A percentile compares a stretch with the other conserved stretches of the same genome.
These are phyloP conservation scores for Podiceps cristatus DNA, from an alignment of 2,113 vertebrate genomes.

Conservation along the genomic window DNA sequence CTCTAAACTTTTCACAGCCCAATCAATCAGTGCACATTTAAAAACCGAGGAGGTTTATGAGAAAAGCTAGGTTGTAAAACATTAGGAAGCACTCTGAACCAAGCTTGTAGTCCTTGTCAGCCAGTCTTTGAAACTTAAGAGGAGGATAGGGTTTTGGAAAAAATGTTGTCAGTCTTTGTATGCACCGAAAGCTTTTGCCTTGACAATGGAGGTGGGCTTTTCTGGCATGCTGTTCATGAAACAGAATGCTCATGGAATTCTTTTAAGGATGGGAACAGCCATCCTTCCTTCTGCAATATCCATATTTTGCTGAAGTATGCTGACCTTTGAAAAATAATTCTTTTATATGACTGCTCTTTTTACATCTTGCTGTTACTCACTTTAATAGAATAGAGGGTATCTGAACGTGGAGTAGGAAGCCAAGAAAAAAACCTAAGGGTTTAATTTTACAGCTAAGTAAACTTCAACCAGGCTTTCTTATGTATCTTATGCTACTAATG, in stretches of 20 bases:
- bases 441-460: background rate
- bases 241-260: background rate
- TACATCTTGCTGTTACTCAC: background rate
- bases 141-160: background rate
- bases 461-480: background rate
- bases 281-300: background rate
- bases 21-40: background rate
- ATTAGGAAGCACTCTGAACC: background rate
- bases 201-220: background rate
- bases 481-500: background rate
- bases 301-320: background rate
- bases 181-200: background rate
- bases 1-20: background rate
- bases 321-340: conserved; percentile 23
- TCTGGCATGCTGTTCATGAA: background rate
- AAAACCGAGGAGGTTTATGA: background rate
- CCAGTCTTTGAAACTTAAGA: background rate
- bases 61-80: background rate
- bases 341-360: background rate
- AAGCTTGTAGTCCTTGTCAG: background rate
- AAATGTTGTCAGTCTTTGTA: background rate
- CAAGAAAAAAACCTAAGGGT: background rate
- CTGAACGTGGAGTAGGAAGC: background rate
- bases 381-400: background rate
- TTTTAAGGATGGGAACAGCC: background rate